Base-by-base conservation (phyloP, 2,113 vertebrate species). In the Sisor rabdophorus region DNA sequence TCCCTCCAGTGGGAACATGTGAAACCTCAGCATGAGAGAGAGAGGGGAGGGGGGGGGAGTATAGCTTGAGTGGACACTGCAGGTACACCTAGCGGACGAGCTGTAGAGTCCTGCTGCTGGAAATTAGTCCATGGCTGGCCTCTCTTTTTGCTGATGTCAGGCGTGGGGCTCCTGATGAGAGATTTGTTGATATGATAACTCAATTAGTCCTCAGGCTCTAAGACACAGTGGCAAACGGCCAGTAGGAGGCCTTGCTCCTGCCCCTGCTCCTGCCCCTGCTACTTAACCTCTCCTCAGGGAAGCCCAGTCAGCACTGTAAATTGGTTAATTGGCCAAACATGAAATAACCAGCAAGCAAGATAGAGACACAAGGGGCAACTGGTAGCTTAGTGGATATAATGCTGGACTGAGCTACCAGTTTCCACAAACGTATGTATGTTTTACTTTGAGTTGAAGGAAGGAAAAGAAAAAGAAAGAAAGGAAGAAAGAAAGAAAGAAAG, bases 221-320 rank as follows among this genome's bases (percentile, higher is more conserved):
- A 87, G 88, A 90, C 89, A 83, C 53, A 79, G 89, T 87, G 86
- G 89, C 85, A 85, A 30, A 44, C 85, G 77, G 89, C 86, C 81
- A 77, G 87, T 89, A 86, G 89, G 91, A 91, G 89, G 83, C 84
- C n/a, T 65, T 90, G 92, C 86, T 90, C 92, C 79, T 79, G 86
- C 88, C 91, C 92, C 79, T 80, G 86, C 88, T 91, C 20, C 65
- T 90, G 92, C 86, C 90, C 92, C 79, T 80, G 86, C 88, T 92
- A 90, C 91, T 94, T 94, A 93, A 95, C 92, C 90, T 95, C 93
- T 93, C 93, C 91, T 93, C 76, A 50, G 92, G 92, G 92, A 92
- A 88, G 86, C 77, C 74, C 91, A 91, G 93, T 94, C 92, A 88
- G 88, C 84, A 87, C 85, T 87, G 84, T 87, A 90, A 92, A 93